These are phyloP conservation scores for Coenonympha glycerion DNA, from an alignment of 2,888 invertebrate genomes.

Conservation along the genomic window DNA sequence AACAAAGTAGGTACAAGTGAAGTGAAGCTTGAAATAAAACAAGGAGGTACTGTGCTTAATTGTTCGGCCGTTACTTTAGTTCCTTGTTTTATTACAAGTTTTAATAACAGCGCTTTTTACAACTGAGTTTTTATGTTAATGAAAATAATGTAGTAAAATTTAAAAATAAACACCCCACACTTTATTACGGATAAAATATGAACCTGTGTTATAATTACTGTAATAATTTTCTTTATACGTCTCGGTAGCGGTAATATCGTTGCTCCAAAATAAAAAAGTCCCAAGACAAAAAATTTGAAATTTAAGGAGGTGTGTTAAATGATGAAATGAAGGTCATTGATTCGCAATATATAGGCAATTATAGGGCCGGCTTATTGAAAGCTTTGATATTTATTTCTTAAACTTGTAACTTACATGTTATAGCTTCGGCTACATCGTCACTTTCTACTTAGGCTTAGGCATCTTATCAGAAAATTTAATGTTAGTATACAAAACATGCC, in stretches of 20 bases:
- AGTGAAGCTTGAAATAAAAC: background rate
- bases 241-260: background rate
- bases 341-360: too few relatives aligned
- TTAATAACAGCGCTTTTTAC: background rate
- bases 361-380: too few relatives aligned
- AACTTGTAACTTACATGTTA: too few relatives aligned
- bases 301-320: too few relatives aligned
- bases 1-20: background rate
- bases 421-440: too few relatives aligned
- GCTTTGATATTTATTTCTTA: too few relatives aligned
- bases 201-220: background rate
- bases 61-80: background rate
- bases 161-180: background rate
- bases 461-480: too few relatives aligned
- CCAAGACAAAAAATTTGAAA: background rate
- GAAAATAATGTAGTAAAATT: background rate
- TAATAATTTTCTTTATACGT: background rate
- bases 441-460: too few relatives aligned
- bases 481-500: too few relatives aligned
- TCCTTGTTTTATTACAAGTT: background rate
- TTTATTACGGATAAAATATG: constrained; percentile 9
- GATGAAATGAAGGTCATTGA: too few relatives aligned
- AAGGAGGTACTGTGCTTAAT: background rate
- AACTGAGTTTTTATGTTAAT: constrained; percentile 4
- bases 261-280: background rate